Evolutionary conservation across 2,888 invertebrate genomes (phyloP).

Genomic region (Sialis fuliginosa): DNA sequence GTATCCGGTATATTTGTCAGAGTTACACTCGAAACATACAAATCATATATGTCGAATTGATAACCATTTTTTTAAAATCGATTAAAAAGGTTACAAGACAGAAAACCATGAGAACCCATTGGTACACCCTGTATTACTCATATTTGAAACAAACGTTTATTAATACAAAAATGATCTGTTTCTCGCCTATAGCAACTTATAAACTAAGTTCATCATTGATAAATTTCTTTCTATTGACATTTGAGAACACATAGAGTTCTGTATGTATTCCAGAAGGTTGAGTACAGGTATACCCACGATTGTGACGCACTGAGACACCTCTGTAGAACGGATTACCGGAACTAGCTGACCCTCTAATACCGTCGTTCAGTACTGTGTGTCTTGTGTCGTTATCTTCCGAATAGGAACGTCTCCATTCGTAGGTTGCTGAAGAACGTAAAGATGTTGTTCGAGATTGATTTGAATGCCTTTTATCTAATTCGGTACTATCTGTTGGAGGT

Average conservation of each 20-base stretch:
- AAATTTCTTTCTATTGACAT: no score
- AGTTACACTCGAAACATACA: no score
- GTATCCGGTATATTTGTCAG: no score
- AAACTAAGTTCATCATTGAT: no score
- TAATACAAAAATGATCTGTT: no score
- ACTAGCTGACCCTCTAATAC: constrained; percentile 13
- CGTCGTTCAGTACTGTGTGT: not conserved
- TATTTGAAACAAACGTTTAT: no score
- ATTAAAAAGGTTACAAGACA: no score
- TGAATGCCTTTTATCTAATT: constrained; percentile 17
- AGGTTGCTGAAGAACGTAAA: constrained; percentile 6
- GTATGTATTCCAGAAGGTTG: constrained; percentile 6
- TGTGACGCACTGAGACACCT: constrained; percentile 13
- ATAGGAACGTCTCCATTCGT: constrained; percentile 9
- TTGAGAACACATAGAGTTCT: constrained; percentile 10
- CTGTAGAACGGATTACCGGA: constrained; percentile 16
- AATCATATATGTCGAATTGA: no score
- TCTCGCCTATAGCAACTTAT: no score
- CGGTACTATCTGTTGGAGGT: constrained; percentile 17
- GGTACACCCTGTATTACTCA: no score
- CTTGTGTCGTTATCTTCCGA: constrained; percentile 6
- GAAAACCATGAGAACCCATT: no score
- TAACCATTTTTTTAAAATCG: no score
- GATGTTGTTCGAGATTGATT: constrained; percentile 7
- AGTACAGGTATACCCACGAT: not conserved